Base-by-base conservation (phyloP, 2,113 vertebrate species). In the Ictalurus punctatus region DNA sequence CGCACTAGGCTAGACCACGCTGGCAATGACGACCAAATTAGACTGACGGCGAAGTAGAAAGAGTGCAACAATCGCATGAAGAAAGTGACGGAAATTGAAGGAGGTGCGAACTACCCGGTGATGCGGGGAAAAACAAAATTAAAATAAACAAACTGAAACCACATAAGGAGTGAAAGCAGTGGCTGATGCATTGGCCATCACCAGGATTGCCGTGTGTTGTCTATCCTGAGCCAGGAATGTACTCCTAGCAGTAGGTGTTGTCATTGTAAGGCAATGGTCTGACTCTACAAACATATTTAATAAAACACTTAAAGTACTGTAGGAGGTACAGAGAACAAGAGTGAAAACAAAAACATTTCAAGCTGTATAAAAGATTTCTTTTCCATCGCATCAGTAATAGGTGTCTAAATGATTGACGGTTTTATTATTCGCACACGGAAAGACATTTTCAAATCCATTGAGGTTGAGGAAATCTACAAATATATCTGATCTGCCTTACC, bases 81-180 rank as follows among this genome's bases (percentile, higher is more conserved):
- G 89, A 93, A 94, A 94, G 94, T 94, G 93, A 91, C 89, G 93
- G 95, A 94, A 94, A 95, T 93, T 92, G 89, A 93, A 94, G 91
- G 83, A 91, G 90, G 94, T 95, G 95, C 92, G 94, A 95, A 95
- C 92, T 92, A 94, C 93, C 81, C 87, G 91, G 90, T 91, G 93
- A 94, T 93, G 92, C 91, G 93, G 25, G 37, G 37, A 93, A 93
- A 91, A 94, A 94, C 92, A 90, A 92, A 93, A 92, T 91, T 91
- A 86, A 95, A 95, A 94, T 94, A 95, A 93, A 93, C 91, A 93
- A 92, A 91, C 90, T 92, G 92, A 90, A 86, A 88, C 87, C 88
- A 90, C 63, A 92, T 91, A 91, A 90, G 90, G 88, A 90, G 58
- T 1, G 19, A 80, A 82, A 74, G 34, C 37, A 17, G 44, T 73